These are phyloP conservation scores for Xyrauchen texanus DNA, from an alignment of 2,113 vertebrate species.

Conservation along the genomic window DNA sequence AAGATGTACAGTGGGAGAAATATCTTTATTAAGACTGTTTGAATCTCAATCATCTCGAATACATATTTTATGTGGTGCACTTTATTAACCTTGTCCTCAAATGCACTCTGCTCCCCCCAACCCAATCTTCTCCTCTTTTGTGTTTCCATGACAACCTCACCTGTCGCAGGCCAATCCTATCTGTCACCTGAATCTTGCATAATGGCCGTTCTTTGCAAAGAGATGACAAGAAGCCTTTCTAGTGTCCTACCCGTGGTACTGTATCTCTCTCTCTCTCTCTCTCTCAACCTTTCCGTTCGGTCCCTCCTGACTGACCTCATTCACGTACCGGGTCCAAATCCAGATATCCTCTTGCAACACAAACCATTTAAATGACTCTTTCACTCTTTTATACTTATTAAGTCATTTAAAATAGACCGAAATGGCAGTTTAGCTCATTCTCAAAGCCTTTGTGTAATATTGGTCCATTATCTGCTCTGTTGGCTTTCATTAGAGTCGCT, in stretches of 20 bases:
- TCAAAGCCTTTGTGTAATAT: not conserved
- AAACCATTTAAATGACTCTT: too few relatives aligned
- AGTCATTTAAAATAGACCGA: too few relatives aligned
- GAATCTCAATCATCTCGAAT: too few relatives aligned
- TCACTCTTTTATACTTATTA: too few relatives aligned
- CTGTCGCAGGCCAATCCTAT: slow-evolving; percentile 42
- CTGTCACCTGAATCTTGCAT: slow-evolving; percentile 22
- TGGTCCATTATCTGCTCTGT: not conserved
- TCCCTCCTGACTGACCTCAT: slow-evolving; percentile 25
- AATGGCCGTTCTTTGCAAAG: not conserved
- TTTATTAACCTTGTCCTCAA: slow-evolving; percentile 14
- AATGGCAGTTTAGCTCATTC: not conserved
- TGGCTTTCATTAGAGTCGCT: not conserved
- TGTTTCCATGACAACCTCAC: slow-evolving; percentile 2
- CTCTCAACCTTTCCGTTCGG: not conserved
- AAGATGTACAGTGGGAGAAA: too few relatives aligned
- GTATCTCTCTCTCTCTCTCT: not conserved
- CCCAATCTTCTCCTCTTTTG: too few relatives aligned
- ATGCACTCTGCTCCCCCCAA: not conserved
- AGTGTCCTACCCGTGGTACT: not conserved
- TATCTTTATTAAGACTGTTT: too few relatives aligned
- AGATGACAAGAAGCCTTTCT: slow-evolving; percentile 15
- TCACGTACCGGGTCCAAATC: not conserved
- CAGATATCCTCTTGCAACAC: slow-evolving; percentile 25
- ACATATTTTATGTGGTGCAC: not conserved